Percentiles rank a stretch among this genome's conserved stretches.
Evolutionary conservation across 2,888 invertebrate genomes (phyloP).

Genomic region (Drosophila algonquin): DNA sequence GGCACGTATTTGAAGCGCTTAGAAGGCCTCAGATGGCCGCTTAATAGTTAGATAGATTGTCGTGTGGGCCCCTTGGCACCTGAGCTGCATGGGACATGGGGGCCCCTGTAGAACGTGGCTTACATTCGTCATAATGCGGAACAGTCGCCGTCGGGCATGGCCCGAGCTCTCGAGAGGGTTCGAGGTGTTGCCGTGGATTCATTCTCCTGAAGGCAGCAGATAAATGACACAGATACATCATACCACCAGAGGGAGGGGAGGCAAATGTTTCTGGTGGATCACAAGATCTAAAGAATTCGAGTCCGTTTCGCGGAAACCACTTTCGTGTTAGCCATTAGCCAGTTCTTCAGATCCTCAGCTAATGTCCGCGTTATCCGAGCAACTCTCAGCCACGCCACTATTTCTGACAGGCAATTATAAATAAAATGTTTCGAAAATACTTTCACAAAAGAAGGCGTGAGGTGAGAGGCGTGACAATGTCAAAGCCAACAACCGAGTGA

Average conservation of each 20-base stretch:
- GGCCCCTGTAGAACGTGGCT: constrained; percentile 46
- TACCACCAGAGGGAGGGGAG: constrained; percentile 28
- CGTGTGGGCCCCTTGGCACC: constrained; percentile 51
- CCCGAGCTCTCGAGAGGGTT: constrained; percentile 6
- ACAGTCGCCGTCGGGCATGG: constrained; percentile 50
- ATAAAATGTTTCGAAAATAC: constrained; percentile 63
- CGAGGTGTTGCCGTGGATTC: constrained; percentile 35
- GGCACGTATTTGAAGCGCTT: constrained; percentile 58
- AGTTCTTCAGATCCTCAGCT: constrained; percentile 31
- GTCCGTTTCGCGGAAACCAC: constrained; percentile 13
- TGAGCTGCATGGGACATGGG: constrained; percentile 60
- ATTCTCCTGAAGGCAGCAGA: constrained; percentile 34
- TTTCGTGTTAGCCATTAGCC: constrained; percentile 11
- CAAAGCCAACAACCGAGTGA: constrained; percentile 66
- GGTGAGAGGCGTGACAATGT: constrained; percentile 63
- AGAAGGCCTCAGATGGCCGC: constrained; percentile 32
- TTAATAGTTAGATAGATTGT: constrained; percentile 64
- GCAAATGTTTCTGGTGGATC: constrained; percentile 48
- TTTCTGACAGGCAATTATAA: constrained; percentile 68
- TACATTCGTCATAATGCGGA: constrained; percentile 75
- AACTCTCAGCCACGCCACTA: no score
- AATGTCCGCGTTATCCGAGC: constrained; percentile 30
- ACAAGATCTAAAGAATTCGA: constrained; percentile 26
- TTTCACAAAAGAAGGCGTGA: constrained; percentile 42
- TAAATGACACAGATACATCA: constrained; percentile 65